Evolutionary conservation across 2,797 vertebrate genomes (phyloP).

Genomic region (Poeciliopsis paucimaculata): DNA sequence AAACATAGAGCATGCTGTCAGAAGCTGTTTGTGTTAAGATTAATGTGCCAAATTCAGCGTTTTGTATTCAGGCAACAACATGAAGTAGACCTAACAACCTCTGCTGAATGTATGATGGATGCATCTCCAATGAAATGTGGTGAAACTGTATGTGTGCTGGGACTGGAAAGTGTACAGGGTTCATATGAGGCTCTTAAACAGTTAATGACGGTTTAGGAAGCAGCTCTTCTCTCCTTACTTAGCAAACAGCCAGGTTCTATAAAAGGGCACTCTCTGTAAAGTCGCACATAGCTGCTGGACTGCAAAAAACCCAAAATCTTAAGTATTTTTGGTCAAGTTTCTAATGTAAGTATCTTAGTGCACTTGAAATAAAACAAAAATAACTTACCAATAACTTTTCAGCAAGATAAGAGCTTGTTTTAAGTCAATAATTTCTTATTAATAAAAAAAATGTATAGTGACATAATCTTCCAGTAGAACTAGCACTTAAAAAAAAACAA

Average conservation of each 20-base stretch:
- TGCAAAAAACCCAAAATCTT: too few relatives aligned
- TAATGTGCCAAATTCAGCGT: slow-evolving; percentile 46
- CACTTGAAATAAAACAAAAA: too few relatives aligned
- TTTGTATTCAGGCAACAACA: slow-evolving; percentile 30
- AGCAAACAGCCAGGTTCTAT: slow-evolving; percentile 84
- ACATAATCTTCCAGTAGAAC: too few relatives aligned
- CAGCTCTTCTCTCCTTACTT: slow-evolving; percentile 83
- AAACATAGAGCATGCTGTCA: slow-evolving; percentile 56
- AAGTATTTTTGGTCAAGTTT: too few relatives aligned
- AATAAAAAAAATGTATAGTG: too few relatives aligned
- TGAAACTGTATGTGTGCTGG: slow-evolving; percentile 56
- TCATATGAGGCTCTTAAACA: slow-evolving; percentile 27
- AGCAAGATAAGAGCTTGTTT: too few relatives aligned
- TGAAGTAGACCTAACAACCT: slow-evolving; percentile 22
- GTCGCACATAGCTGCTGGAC: slow-evolving; percentile 83
- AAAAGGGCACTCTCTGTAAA: slow-evolving; percentile 80
- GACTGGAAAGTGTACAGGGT: slow-evolving; percentile 39
- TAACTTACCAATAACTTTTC: too few relatives aligned
- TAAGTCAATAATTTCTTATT: too few relatives aligned
- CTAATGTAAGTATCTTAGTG: too few relatives aligned
- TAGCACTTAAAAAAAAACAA: too few relatives aligned
- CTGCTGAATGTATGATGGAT: slow-evolving; percentile 38
- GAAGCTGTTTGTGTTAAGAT: slow-evolving; percentile 37
- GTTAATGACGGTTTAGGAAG: slow-evolving; percentile 57
- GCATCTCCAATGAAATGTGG: slow-evolving; percentile 70